These are phyloP conservation scores for Dolichallabes microphthalmus DNA, from an alignment of 2,113 vertebrate species.

Conservation along the genomic window DNA sequence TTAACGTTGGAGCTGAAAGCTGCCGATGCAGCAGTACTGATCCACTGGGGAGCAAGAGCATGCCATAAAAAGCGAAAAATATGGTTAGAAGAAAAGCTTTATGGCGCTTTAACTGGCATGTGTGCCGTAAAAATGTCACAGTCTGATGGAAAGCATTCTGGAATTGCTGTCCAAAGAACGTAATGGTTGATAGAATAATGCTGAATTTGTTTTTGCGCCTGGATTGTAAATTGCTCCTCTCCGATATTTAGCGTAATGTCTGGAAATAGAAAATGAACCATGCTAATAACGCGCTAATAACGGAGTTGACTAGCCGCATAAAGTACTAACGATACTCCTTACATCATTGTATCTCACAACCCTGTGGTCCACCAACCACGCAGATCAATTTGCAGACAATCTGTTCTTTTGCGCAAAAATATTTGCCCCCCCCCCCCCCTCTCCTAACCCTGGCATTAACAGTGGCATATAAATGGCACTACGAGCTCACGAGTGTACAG, in stretches of 20 bases:
- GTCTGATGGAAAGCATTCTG: background rate
- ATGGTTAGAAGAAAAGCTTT: background rate
- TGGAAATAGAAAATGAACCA: background rate
- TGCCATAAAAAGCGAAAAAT: background rate
- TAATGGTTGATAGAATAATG: background rate
- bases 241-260: background rate
- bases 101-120: background rate
- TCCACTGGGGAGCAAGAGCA: background rate
- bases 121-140: background rate
- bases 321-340: background rate
- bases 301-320: background rate
- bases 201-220: background rate
- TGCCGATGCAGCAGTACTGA: background rate
- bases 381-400: background rate
- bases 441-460: background rate
- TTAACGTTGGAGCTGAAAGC: background rate
- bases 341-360: too few species aligned
- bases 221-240: too few species aligned
- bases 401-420: background rate
- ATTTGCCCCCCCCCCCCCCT: background rate
- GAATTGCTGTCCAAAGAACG: background rate
- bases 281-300: background rate
- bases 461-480: background rate
- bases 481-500: slow-evolving; percentile 19
- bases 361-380: too few species aligned